Conservation (phyloP, 23 tunicate species). For the Phallusia fumigata region DNA sequence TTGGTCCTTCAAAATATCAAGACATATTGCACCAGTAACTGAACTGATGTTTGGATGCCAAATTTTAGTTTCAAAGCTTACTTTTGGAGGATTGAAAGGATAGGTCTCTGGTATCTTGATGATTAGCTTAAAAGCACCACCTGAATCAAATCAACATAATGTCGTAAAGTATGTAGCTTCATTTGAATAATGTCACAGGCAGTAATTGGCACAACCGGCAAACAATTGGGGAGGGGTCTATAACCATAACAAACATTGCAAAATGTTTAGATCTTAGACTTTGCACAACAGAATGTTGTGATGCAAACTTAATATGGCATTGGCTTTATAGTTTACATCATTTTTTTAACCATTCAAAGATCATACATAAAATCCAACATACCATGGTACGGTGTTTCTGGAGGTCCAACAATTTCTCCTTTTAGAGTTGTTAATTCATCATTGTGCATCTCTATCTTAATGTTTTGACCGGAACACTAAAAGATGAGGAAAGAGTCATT, state of each 20-base stretch:
- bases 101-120: conserved; percentile 93
- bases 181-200: too few species aligned
- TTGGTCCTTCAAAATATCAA: conserved; percentile 91
- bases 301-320: too few species aligned
- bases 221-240: too few species aligned
- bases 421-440: conserved; percentile 58
- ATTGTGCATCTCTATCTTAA: conserved; percentile 47
- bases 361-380: too few species aligned
- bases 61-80: conserved; percentile 76
- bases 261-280: too few species aligned
- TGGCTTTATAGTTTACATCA: too few species aligned
- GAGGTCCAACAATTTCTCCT: conserved; percentile 95
- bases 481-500: too few species aligned
- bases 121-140: conserved; percentile 66
- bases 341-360: too few species aligned
- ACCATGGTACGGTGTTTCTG: conserved; percentile 96
- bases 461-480: conserved; percentile 50
- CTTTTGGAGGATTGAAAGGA: conserved; percentile 98
- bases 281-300: too few species aligned
- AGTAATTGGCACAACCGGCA: too few species aligned
- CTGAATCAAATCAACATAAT: conserved; percentile 24
- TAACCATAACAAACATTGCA: too few species aligned
- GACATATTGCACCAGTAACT: conserved; percentile 98
- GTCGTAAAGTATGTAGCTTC: too few species aligned
- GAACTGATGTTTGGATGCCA: conserved; percentile 99